Base-by-base conservation (phyloP, 1,140 invertebrate species). In the Kradibia gibbosae region DNA sequence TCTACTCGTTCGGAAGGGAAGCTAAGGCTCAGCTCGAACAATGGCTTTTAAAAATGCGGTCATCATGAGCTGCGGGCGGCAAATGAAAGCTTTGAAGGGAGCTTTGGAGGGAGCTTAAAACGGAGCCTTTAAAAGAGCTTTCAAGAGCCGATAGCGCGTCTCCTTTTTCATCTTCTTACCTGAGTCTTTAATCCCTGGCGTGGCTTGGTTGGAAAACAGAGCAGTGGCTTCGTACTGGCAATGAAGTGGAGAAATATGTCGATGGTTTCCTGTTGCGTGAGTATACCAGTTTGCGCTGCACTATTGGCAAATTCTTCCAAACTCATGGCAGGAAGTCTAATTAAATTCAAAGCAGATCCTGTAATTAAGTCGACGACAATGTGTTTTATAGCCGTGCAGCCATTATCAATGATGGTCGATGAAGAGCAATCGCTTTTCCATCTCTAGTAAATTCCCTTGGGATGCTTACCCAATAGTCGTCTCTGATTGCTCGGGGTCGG, bases 211-310 rank as follows among this genome's bases (percentile, higher is more conserved):
- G 96, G 95, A 88, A 97, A 99, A 70, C 93, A 93, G 17, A 99
- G 91, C 80, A 91, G 91, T 34, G 98, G 98, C 91, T 98, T 98
- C 48, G 92, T 94, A 80, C 94, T 94, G 34, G 96, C 96, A 71
- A 96, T 96, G 83, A 96, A 97, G 89, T 98, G 94, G 80, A 98
- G 93, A 93, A 98, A 98, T 89, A 98, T 96, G 88, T 98, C 96
- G 76, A 97, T 97, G 10, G 96, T 97, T 90, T 98, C 97, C 91
- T 97, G 95, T 84, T 95, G 94, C 1, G 96, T 97, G 31, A 98
- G 91, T 83, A 98, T 96, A 42, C 96, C 96, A 55, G 96, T 94
- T 92, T 97, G 96, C 28, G 96, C 97, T 20, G 96, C 96, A 83
- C 95, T 96, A 86, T 98, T 97, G 3, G 97, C 97, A 90, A 97